Evolutionary conservation across 2,797 vertebrate genomes (phyloP).

Genomic region (Distichodus sexfasciatus): DNA sequence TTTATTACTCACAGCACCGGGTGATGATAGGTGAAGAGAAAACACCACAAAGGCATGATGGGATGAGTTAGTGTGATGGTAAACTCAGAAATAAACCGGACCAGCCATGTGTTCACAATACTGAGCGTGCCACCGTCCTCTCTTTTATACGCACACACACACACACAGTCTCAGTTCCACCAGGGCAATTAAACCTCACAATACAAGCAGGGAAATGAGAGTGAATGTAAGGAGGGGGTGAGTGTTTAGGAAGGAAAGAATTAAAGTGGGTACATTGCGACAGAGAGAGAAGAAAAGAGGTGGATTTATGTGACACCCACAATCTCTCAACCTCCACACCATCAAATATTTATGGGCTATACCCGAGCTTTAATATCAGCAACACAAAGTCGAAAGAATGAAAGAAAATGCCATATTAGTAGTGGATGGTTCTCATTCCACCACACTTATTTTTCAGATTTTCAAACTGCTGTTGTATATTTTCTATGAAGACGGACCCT

Average conservation of each 20-base stretch:
- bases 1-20: not conserved
- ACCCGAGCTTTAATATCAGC: slow-evolving; percentile 68
- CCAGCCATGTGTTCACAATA: slow-evolving; percentile 36
- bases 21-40: slow-evolving; percentile 5
- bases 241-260: slow-evolving; percentile 35
- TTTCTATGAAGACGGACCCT: too few relatives aligned
- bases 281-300: slow-evolving; percentile 47
- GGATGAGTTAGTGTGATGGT: not conserved
- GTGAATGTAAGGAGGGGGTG: slow-evolving; percentile 24
- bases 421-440: too few relatives aligned
- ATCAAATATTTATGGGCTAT: slow-evolving; percentile 71
- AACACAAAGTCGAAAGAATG: slow-evolving; percentile 59
- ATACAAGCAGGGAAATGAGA: slow-evolving; percentile 32
- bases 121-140: slow-evolving; percentile 18
- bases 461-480: too few relatives aligned
- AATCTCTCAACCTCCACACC: slow-evolving; percentile 65
- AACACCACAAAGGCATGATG: not conserved
- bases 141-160: not conserved
- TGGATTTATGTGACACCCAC: slow-evolving; percentile 63
- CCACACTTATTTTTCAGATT: too few relatives aligned
- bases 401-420: slow-evolving; percentile 31
- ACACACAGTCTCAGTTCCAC: not conserved
- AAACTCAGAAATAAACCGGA: slow-evolving; percentile 29
- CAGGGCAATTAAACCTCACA: not conserved
- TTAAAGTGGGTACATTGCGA: too few relatives aligned